Base-by-base conservation (phyloP, 2,797 vertebrate species). In the Bucorvus abyssinicus region DNA sequence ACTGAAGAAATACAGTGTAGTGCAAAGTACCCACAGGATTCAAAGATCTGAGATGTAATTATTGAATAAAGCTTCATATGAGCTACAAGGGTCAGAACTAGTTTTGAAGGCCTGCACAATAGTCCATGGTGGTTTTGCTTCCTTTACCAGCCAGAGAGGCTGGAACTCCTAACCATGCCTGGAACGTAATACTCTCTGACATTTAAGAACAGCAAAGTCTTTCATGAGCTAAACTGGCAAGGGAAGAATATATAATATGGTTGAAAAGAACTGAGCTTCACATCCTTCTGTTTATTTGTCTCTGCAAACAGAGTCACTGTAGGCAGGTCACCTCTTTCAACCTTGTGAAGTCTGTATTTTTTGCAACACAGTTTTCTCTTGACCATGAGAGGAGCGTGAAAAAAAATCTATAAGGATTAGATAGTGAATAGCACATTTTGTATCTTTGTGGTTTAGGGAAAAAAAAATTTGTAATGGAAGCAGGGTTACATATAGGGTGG, bases 311-410 rank as follows among this genome's bases (percentile, higher is more conserved):
- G 10, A 49, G 59, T 83, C 53, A 84, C 24, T 29, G 32, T 52
- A 88, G 67, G 47, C 50, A 78, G 44, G 52, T 76, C 68, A 92
- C 79, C 67, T 92, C 73, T 82, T 92, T 90, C 91, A 90, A 91
- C 82, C 88, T 79, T n/a, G 34, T 26, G 57, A 95, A 83, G 60
- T 82, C 69, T 89, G 18, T 85, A 70, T 78, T 83, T 91, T 91
- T 92, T 91, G 86, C 82, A 89, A 84, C 83, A 92, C n/a, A 91
- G 89, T 82, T 97, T 95, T 96, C 90, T 63, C 93, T 85, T 49
- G n/a, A 52, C 42, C n/a, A 24, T 64, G 60, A 87, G 47, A 94
- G 60, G 15, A 57, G 34, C 12, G 9, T 68, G 50, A 85, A 93
- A 96, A 94, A 93, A 92, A 61, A 77, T 47, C 61, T 29, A 10